A percentile compares a stretch with the other conserved stretches of the same genome.
Conservation (phyloP, 2,888 invertebrate genomes). For the Drosophila pseudotalamancana region DNA sequence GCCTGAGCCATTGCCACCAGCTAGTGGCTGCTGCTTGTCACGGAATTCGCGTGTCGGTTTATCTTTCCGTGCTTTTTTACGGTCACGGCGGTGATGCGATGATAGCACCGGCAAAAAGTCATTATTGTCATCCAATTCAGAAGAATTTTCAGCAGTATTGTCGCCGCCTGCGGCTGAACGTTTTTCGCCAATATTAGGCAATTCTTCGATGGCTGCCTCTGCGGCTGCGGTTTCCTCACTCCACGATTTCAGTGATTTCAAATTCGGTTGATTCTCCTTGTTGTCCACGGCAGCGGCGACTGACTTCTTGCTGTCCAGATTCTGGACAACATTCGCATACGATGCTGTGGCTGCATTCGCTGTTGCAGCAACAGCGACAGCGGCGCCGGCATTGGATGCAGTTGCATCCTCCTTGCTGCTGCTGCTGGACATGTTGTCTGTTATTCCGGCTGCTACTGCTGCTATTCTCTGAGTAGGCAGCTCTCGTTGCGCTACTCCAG, state of each 20-base stretch:
- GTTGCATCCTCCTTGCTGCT: slow-evolving; percentile 82
- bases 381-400: slow-evolving; percentile 49
- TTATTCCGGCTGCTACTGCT: slow-evolving; percentile 28
- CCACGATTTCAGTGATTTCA: slow-evolving; percentile 82
- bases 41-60: slow-evolving; percentile 75
- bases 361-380: slow-evolving; percentile 84
- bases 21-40: slow-evolving; percentile 42
- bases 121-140: slow-evolving; percentile 83
- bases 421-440: slow-evolving; percentile 79
- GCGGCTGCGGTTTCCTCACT: slow-evolving; percentile 81
- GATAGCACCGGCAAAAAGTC: slow-evolving; percentile 84
- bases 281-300: slow-evolving; percentile 49
- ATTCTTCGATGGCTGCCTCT: slow-evolving; percentile 62
- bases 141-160: slow-evolving; percentile 82
- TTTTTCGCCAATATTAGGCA: slow-evolving; percentile 82
- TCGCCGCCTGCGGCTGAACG: slow-evolving; percentile 80
- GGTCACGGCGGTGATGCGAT: slow-evolving; percentile 84
- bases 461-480: slow-evolving; percentile 63
- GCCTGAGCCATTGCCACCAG: slow-evolving; percentile 60
- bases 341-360: slow-evolving; percentile 84
- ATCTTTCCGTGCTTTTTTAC: slow-evolving; percentile 83
- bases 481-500: slow-evolving; percentile 54
- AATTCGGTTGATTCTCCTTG: slow-evolving; percentile 81
- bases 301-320: slow-evolving; percentile 73
- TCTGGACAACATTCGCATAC: slow-evolving; percentile 89